These are phyloP conservation scores for Troides oblongomaculatus DNA, from an alignment of 2,888 invertebrate species.

Conservation along the genomic window DNA sequence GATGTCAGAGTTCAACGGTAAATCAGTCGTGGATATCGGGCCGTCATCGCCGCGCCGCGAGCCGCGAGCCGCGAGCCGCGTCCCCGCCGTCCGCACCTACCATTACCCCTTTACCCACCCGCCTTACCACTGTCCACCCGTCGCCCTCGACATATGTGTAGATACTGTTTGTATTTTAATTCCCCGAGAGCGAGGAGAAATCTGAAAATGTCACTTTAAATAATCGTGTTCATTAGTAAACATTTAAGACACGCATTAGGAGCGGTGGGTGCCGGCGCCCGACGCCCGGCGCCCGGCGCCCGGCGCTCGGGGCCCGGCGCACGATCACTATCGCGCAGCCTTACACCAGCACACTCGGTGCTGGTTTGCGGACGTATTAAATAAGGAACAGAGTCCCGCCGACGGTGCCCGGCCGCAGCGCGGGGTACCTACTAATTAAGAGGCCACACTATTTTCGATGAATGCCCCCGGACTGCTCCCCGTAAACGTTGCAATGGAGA, in stretches of 20 bases:
- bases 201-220: conserved; percentile 77
- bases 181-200: conserved; percentile 51
- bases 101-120: no score
- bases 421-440: conserved; percentile 70
- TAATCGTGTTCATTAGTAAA: conserved; percentile 79
- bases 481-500: conserved; percentile 59
- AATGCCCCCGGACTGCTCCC: conserved; percentile 15
- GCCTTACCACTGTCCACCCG: no score
- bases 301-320: conserved; percentile 49
- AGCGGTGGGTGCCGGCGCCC: no score
- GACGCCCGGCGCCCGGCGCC: no score
- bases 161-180: no score
- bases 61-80: no score
- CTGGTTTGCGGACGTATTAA: no score
- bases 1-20: conserved; percentile 49
- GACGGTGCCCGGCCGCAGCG: conserved; percentile 63
- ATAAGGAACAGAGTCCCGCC: conserved; percentile 36
- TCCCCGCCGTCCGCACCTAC: no score
- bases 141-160: no score
- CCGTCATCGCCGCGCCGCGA: no score
- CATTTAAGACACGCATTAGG: conserved; percentile 77
- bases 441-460: conserved; percentile 41
- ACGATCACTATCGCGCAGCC: conserved; percentile 56
- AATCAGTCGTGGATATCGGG: conserved; percentile 34
- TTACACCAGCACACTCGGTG: not conserved